Percentiles rank a stretch among this genome's conserved stretches.
phyloP scores from a whole-genome alignment of 2,113 vertebrate species.

The Cyprinodon tularosa region DNA sequence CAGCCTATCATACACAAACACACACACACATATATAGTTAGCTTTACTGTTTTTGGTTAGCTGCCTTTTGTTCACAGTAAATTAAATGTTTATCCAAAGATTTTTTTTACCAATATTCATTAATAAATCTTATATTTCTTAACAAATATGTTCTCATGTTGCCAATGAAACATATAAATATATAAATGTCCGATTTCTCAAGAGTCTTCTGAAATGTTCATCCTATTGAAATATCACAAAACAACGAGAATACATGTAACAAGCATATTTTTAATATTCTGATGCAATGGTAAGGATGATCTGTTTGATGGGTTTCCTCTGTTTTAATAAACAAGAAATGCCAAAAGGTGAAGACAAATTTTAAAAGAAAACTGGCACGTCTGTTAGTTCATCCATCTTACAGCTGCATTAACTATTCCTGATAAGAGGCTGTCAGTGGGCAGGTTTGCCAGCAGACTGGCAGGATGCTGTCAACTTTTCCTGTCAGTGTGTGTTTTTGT shows the following conservation, averaged over 20 bases:
- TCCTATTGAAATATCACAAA: neutral
- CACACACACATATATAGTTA: constrained; percentile 58
- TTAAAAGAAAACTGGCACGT: constrained; percentile 43
- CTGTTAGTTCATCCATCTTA: constrained; percentile 56
- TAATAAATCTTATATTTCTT: constrained; percentile 34
- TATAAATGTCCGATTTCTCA: neutral
- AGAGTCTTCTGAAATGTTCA: neutral
- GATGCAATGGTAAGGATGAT: neutral
- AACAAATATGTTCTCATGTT: constrained; percentile 35
- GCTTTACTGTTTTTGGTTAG: constrained; percentile 49
- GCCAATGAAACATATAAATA: constrained; percentile 5
- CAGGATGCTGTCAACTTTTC: constrained; percentile 51
- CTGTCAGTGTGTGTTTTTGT: constrained; percentile 34
- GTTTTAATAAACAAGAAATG: constrained; percentile 28
- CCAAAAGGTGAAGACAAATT: constrained; percentile 28
- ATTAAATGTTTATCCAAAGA: constrained; percentile 40
- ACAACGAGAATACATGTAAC: neutral
- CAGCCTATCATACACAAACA: constrained; percentile 65
- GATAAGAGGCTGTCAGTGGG: constrained; percentile 61
- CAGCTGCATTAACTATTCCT: constrained; percentile 54
- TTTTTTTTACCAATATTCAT: neutral
- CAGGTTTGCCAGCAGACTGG: constrained; percentile 45
- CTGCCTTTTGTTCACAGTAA: constrained; percentile 45
- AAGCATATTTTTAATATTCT: neutral
- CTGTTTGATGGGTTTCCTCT: neutral